Conservation (phyloP, 1,140 invertebrate species). For the Zaprionus africanus region DNA sequence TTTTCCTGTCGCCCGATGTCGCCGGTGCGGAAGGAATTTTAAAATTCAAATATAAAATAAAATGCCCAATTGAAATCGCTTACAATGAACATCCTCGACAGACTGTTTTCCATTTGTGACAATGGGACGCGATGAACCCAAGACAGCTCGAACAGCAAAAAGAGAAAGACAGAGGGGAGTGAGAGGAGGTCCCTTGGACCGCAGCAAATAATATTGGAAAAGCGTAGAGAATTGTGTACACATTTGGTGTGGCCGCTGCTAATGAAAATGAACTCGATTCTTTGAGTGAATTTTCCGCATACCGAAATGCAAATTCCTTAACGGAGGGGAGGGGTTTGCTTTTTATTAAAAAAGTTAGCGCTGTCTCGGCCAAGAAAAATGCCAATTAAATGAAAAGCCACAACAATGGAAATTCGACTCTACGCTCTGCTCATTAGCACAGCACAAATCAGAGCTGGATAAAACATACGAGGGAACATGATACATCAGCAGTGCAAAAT, state of each 20-base stretch:
- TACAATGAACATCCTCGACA: slow-evolving; percentile 67
- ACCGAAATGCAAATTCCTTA: slow-evolving; percentile 49
- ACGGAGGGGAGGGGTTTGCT: slow-evolving; percentile 4
- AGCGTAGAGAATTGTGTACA: slow-evolving; percentile 79
- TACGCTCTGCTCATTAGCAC: slow-evolving; percentile 58
- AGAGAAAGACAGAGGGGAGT: not conserved
- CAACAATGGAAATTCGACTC: slow-evolving; percentile 31
- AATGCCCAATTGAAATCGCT: slow-evolving; percentile 82
- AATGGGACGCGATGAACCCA: slow-evolving; percentile 65
- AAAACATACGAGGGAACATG: slow-evolving; percentile 49
- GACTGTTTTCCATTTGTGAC: slow-evolving; percentile 53
- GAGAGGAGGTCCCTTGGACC: slow-evolving; percentile 37
- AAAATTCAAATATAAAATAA: slow-evolving; percentile 84
- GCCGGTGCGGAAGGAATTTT: slow-evolving; percentile 81
- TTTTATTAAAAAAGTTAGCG: slow-evolving; percentile 77
- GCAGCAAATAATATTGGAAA: slow-evolving; percentile 82
- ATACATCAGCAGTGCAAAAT: slow-evolving; percentile 29
- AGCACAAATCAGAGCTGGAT: slow-evolving; percentile 61
- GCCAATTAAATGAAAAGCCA: slow-evolving; percentile 64
- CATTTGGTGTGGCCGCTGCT: slow-evolving; percentile 60
- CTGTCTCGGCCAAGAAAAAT: slow-evolving; percentile 38
- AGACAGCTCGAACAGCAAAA: slow-evolving; percentile 47
- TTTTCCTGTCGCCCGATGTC: slow-evolving; percentile 79
- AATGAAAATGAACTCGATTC: slow-evolving; percentile 77
- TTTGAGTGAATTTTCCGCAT: slow-evolving; percentile 50